Evolutionary conservation across 2,113 vertebrate species (phyloP).

Genomic region (Mesocricetus auratus): DNA sequence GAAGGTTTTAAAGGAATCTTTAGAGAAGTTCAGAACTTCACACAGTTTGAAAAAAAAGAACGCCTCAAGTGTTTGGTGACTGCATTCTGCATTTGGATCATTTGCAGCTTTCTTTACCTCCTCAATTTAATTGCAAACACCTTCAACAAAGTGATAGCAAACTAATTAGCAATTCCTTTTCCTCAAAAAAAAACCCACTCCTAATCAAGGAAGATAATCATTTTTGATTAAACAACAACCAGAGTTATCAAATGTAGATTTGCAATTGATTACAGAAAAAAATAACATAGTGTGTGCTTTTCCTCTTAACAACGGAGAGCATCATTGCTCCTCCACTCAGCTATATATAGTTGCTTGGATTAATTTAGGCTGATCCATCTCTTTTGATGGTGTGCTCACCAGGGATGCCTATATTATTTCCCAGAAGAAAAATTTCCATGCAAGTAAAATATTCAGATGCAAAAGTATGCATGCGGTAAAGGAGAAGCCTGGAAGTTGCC

Average conservation of each 20-base stretch:
- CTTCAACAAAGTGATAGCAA: constrained; percentile 74
- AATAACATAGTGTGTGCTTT: constrained; percentile 62
- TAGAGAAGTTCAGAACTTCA: constrained; percentile 49
- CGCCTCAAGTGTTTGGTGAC: constrained; percentile 63
- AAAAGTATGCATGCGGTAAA: constrained; percentile 60
- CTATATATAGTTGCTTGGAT: constrained; percentile 80
- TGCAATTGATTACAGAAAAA: constrained; percentile 82
- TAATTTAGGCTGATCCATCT: constrained; percentile 64
- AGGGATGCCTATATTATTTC: constrained; percentile 69
- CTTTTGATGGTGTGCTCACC: constrained; percentile 59
- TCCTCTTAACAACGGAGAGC: constrained; percentile 75
- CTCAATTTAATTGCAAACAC: constrained; percentile 81
- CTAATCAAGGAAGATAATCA: constrained; percentile 82
- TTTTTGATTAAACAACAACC: constrained; percentile 82
- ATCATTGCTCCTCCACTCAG: constrained; percentile 72
- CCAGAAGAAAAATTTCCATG: constrained; percentile 65
- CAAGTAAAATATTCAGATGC: constrained; percentile 71
- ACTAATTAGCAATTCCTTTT: constrained; percentile 82
- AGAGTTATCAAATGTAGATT: constrained; percentile 83
- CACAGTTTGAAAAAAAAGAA: constrained; percentile 37
- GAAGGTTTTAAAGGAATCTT: neutral
- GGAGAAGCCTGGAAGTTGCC: constrained; percentile 45
- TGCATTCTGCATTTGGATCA: constrained; percentile 56
- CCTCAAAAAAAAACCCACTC: constrained; percentile 60
- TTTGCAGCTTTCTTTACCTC: constrained; percentile 75